These are phyloP conservation scores for Drosophila kepulauana DNA, from an alignment of 1,140 invertebrate genomes.

Conservation along the genomic window DNA sequence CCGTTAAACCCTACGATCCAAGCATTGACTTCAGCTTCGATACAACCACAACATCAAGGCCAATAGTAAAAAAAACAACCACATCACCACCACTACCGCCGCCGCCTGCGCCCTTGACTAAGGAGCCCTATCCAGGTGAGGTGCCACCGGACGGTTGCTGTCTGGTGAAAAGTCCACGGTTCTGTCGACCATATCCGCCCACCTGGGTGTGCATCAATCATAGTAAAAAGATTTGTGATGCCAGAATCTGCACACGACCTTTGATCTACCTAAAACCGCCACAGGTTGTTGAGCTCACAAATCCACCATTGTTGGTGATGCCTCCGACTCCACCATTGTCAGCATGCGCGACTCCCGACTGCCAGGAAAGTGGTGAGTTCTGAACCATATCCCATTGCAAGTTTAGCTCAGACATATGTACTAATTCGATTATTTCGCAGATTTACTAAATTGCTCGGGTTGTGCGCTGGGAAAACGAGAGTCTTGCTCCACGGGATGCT, in stretches of 20 bases:
- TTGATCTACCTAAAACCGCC: conserved; percentile 67
- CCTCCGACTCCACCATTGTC: conserved; percentile 69
- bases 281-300: conserved; percentile 25
- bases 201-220: conserved; percentile 68
- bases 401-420: no score
- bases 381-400: neutral
- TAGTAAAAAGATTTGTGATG: conserved; percentile 53
- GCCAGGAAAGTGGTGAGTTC: conserved; percentile 56
- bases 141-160: conserved; percentile 48
- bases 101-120: neutral
- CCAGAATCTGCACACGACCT: conserved; percentile 44
- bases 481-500: conserved; percentile 60
- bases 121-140: conserved; percentile 10
- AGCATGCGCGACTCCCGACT: conserved; percentile 54
- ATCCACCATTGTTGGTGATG: conserved; percentile 57
- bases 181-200: conserved; percentile 61
- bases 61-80: neutral
- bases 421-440: conserved; percentile 17
- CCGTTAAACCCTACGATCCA: conserved; percentile 30
- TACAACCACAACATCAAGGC: neutral
- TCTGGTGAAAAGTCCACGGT: conserved; percentile 54
- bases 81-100: conserved; percentile 8
- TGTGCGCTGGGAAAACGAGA: conserved; percentile 54
- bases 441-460: conserved; percentile 69
- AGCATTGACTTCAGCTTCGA: conserved; percentile 22